These are phyloP conservation scores for Nannobrachium achirus DNA, from an alignment of 2,113 vertebrate species.

Conservation along the genomic window DNA sequence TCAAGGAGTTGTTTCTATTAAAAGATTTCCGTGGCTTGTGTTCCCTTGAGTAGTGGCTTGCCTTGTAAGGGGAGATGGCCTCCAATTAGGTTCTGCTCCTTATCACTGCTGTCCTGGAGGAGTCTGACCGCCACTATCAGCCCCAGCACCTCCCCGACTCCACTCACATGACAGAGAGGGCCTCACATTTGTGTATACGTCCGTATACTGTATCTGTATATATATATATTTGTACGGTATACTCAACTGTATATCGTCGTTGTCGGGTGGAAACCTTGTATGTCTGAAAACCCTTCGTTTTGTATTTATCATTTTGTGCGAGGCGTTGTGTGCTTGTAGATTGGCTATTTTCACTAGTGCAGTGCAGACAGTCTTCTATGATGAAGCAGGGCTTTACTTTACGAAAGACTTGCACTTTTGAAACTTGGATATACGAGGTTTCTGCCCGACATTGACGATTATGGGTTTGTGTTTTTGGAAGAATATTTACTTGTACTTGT, in stretches of 20 bases:
- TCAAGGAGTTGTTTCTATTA: background rate
- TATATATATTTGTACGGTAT: too few relatives aligned
- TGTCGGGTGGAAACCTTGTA: too few relatives aligned
- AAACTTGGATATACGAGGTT: too few relatives aligned
- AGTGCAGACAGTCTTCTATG: too few relatives aligned
- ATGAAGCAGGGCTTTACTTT: too few relatives aligned
- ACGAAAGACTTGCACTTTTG: too few relatives aligned
- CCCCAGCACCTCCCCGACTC: constrained; percentile 47
- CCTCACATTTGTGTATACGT: background rate
- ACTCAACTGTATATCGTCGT: too few relatives aligned
- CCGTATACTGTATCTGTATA: background rate
- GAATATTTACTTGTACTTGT: too few relatives aligned
- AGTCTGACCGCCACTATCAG: constrained; percentile 37
- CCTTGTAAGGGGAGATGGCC: constrained; percentile 29
- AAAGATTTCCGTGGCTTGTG: constrained; percentile 21
- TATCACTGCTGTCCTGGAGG: constrained; percentile 30
- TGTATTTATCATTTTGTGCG: too few relatives aligned
- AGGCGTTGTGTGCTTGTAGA: background rate
- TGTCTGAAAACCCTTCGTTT: too few relatives aligned
- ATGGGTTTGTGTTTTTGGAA: background rate
- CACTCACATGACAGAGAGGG: background rate
- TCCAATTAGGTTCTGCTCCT: constrained; percentile 37
- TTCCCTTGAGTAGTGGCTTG: constrained; percentile 17
- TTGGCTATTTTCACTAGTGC: too few relatives aligned
- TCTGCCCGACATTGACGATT: too few relatives aligned